These are phyloP conservation scores for Microplitis deprimator DNA, from an alignment of 2,888 invertebrate genomes.

Conservation along the genomic window DNA sequence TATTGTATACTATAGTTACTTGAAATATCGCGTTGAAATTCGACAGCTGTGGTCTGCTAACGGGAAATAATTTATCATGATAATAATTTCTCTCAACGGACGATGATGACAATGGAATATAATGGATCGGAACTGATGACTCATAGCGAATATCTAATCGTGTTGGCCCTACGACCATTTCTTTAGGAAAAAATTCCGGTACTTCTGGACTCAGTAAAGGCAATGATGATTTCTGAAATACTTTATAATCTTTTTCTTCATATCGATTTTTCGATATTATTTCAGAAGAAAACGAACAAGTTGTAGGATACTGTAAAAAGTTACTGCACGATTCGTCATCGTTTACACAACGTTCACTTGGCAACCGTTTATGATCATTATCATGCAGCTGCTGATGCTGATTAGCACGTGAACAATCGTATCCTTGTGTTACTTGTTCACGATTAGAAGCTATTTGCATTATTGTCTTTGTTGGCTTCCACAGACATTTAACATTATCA, in stretches of 20 bases:
- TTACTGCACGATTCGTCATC: background rate
- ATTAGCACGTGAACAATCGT: slow-evolving; percentile 17
- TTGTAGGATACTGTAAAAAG: background rate
- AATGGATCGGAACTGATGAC: slow-evolving; percentile 54
- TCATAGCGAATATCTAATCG: slow-evolving; percentile 36
- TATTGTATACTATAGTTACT: slow-evolving; percentile 53
- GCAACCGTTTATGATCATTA: background rate
- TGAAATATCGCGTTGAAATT: slow-evolving; percentile 55
- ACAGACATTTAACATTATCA: slow-evolving; percentile 57
- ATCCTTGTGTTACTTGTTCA: background rate
- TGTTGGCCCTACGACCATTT: slow-evolving; percentile 36
- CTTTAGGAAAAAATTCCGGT: slow-evolving; percentile 67
- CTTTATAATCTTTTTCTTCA: slow-evolving; percentile 15
- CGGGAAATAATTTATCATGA: slow-evolving; percentile 62
- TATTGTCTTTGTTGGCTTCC: slow-evolving; percentile 44
- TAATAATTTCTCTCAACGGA: slow-evolving; percentile 57
- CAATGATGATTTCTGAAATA: slow-evolving; percentile 22
- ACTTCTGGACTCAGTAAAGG: slow-evolving; percentile 61
- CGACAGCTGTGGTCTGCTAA: slow-evolving; percentile 53
- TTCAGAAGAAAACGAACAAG: background rate
- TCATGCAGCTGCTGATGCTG: slow-evolving; percentile 14
- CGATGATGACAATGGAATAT: slow-evolving; percentile 55
- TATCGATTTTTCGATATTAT: background rate
- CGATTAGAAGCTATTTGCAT: background rate
- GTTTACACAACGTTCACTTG: background rate